Evolutionary conservation across 2,113 vertebrate genomes (phyloP), one percentile per base, ranked within the genome.

Genomic region (Prunella fulvescens): DNA sequence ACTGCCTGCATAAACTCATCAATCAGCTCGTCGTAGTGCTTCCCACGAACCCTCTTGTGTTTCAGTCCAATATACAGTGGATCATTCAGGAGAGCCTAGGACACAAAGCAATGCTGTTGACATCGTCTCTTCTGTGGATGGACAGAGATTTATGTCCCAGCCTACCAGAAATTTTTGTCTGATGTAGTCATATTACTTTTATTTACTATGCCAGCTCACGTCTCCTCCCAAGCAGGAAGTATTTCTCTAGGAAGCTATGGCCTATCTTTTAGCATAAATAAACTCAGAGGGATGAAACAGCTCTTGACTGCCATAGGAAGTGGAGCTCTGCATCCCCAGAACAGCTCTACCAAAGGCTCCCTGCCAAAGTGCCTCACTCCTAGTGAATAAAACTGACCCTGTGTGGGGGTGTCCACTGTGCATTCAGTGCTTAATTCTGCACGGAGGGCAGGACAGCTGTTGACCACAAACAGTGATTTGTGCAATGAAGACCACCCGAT

Each of bases 1-100:
- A 99, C 99, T 0, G 99, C 99, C 98, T 99, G 98, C 99, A 99
- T 99, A 98, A 99, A 99, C 98, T 99, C 99, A 10, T 99, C 99
- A 69, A 99, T 93, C 90, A 99, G 98, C 4, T 99, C 99, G 33
- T 99, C 99, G 19, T 99, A 99, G 58, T 98, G 98, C 95, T 99
- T 98, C 88, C 99, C 99, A 87, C 98, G 96, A 71, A 99, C 98
- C 33, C 99, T 97, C 93, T 98, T 99, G 97, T 99, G 99, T 95
- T 99, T 99, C 97, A 99, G 98, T 81, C 99, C 99, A 19, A 99
- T 99, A 97, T 99, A 99, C 90, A 99, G 97, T 10, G 99, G 99
- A 87, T 99, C 99, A 71, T 97, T 97, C 81, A 99, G 98, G 72
- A 99, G 98, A 62, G 98, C 89, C 99, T 99, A 97, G 45, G 96